Percentiles rank a stretch among this genome's conserved stretches.
These are phyloP conservation scores for Cisticola juncidis DNA, from an alignment of 2,113 vertebrate species.

Conservation along the genomic window DNA sequence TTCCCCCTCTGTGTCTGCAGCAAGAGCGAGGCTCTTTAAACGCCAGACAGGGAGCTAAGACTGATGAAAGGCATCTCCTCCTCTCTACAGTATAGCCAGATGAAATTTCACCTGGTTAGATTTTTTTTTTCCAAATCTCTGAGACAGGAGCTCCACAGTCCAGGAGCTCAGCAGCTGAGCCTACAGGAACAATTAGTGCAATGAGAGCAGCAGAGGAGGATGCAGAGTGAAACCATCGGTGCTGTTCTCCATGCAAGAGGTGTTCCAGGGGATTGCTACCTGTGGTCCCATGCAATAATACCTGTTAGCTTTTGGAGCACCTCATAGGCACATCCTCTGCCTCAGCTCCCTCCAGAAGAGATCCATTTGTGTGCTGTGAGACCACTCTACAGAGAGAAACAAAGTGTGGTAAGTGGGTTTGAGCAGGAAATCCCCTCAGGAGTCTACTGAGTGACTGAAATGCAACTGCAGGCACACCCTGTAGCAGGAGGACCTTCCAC, in stretches of 20 bases:
- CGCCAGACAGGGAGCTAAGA: neutral
- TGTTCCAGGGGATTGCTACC: neutral
- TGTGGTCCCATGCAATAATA: neutral
- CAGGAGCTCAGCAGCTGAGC: neutral
- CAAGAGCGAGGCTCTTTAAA: neutral
- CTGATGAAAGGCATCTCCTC: neutral
- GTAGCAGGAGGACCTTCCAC: neutral
- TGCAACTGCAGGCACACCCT: neutral
- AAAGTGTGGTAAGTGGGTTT: neutral
- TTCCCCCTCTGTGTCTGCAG: neutral
- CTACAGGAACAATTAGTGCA: neutral
- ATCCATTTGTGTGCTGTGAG: neutral
- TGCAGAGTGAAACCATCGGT: accelerated
- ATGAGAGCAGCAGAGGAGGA: neutral
- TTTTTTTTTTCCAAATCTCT: neutral
- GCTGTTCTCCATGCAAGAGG: neutral
- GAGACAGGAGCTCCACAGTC: neutral
- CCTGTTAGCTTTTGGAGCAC: neutral
- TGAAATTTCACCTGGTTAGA: constrained; percentile 16
- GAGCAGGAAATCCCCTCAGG: neutral
- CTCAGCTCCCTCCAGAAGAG: neutral
- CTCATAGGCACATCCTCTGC: neutral
- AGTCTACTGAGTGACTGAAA: neutral
- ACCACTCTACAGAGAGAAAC: neutral
- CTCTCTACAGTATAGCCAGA: neutral